A percentile compares a stretch with the other conserved stretches of the same genome.
phyloP scores from a whole-genome alignment of 2,888 invertebrate genomes.

The Drosophila testacea region DNA sequence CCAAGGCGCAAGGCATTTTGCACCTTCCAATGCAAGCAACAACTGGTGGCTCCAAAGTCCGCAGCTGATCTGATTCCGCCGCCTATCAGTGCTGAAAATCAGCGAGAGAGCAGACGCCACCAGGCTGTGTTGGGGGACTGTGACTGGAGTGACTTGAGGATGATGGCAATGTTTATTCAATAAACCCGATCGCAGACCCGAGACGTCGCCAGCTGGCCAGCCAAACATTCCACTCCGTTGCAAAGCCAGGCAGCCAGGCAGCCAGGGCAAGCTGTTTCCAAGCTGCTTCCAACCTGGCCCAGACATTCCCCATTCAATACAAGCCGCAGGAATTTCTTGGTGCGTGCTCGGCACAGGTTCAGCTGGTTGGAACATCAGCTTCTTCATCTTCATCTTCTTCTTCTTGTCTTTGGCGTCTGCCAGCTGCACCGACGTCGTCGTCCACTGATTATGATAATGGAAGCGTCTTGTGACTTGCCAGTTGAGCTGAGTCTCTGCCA shows the following conservation, averaged over 20 bases:
- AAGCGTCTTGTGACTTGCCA: constrained; percentile 36
- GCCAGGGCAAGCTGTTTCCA: background rate
- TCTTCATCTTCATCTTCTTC: background rate
- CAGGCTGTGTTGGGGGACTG: constrained; percentile 3
- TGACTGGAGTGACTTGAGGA: constrained; percentile 5
- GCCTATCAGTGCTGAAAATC: constrained; percentile 69
- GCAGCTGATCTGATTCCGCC: constrained; percentile 80
- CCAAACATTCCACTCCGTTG: constrained; percentile 6
- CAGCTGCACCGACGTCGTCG: constrained; percentile 64
- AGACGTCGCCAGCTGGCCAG: constrained; percentile 63
- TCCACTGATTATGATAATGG: constrained; percentile 79
- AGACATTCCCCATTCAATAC: constrained; percentile 73
- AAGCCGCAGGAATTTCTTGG: constrained; percentile 83
- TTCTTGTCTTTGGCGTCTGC: constrained; percentile 63
- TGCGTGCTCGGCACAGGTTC: constrained; percentile 84
- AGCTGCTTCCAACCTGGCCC: constrained; percentile 12
- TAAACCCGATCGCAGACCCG: constrained; percentile 73
- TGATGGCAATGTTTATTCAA: constrained; percentile 82
- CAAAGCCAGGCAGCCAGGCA: background rate
- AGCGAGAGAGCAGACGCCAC: constrained; percentile 64
- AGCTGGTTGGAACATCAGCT: constrained; percentile 33
- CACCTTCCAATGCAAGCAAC: constrained; percentile 67
- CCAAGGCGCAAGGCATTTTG: constrained; percentile 83
- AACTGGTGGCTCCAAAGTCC: constrained; percentile 51
- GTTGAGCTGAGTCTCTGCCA: constrained; percentile 44